Base-by-base conservation (phyloP, 92 coral and sea anemone species). In the Nematostella vectensis region DNA sequence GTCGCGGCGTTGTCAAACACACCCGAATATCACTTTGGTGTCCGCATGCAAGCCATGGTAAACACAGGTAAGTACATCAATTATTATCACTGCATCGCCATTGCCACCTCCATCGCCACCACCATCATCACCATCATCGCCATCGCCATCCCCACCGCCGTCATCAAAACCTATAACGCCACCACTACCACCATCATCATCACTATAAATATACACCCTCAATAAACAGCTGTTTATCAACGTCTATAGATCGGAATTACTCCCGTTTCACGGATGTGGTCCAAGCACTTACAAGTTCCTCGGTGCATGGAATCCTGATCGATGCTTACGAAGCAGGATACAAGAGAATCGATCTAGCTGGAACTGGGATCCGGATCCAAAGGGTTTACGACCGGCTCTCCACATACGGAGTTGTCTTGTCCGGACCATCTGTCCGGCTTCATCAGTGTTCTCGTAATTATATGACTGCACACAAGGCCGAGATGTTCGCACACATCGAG, bases 291-390 rank as follows among this genome's bases (percentile, higher is more conserved):
- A 47, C 59, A 25, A 58, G 50, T 48, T 36, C 60, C 26, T 29
- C 67, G 26, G 96, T 88, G 0, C n/a, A 68, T 1, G 96, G 96
- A 13, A 88, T 88, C 36, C 25, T 88, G 21, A 68, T 88, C 36
- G 96, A 88, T 62, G 67, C 89, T 16, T 70, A 60, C 68, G 83
- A 77, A 44, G 87, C 85, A 27, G 96, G 89, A 36, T 58, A 63
- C 27, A 74, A 65, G 33, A 64, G 50, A 24, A 66, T 78, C 18
- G 48, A 63, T 16, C 73, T 82, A 49, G 25, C 49, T 19, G 57
- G 64, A 25, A 76, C 87, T 2, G 45, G 57, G 18, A 31, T 74
- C 15, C 64, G 70, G 2, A 54, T 88, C 12, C 78, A 78, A 23
- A 74, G 68, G 50, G 58, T 88, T 11, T 82, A 54, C 37, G 96